Conservation (phyloP, 2,888 invertebrate species). For the Parascotia fuliginaria region DNA sequence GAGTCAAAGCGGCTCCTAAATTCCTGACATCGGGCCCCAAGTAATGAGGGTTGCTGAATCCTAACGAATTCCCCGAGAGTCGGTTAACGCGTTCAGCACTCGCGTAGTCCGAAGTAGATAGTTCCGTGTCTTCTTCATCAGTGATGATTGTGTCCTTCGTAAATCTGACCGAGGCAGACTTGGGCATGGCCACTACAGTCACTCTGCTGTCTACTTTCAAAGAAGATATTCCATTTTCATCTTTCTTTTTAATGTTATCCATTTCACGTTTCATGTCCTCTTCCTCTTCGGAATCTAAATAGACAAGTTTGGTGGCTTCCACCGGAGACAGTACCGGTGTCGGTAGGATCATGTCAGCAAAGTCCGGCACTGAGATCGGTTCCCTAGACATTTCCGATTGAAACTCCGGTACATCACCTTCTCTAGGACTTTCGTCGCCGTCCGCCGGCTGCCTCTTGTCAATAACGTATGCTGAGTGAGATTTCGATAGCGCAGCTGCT, state of each 20-base stretch:
- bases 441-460: constrained; percentile 71
- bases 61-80: constrained; percentile 81
- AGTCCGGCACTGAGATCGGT: constrained; percentile 91
- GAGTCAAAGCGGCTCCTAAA: constrained; percentile 88
- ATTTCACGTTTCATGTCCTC: constrained; percentile 64
- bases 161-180: constrained; percentile 86
- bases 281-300: constrained; percentile 89
- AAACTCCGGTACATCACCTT: constrained; percentile 58
- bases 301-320: constrained; percentile 89
- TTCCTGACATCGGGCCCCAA: constrained; percentile 89
- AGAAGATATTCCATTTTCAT: constrained; percentile 58
- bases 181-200: constrained; percentile 82
- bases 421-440: constrained; percentile 58
- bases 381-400: constrained; percentile 86
- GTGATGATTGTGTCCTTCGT: constrained; percentile 78
- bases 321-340: constrained; percentile 89
- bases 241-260: constrained; percentile 27
- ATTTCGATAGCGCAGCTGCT: constrained; percentile 77
- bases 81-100: constrained; percentile 89
- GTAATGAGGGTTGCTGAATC: constrained; percentile 92
- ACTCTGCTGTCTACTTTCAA: constrained; percentile 74
- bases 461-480: constrained; percentile 85
- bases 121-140: constrained; percentile 85
- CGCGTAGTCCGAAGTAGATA: constrained; percentile 91
- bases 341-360: constrained; percentile 87